phyloP scores from a whole-genome alignment of 2,888 invertebrate genomes.

The Ormyrus nitidulus region DNA sequence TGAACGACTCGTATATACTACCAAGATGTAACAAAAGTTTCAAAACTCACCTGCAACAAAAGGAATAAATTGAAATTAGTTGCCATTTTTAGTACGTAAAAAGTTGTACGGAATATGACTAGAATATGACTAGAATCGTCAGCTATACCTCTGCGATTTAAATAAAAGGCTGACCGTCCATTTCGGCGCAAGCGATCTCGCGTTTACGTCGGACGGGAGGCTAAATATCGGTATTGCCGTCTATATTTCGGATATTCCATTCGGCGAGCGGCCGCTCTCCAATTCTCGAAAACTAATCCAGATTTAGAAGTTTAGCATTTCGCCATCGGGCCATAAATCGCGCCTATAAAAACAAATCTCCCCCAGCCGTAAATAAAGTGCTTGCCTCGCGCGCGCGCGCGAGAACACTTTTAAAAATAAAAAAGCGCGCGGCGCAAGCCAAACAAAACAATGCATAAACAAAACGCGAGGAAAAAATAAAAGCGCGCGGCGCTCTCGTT shows the following conservation, averaged over 20 bases:
- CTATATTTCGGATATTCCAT: slow-evolving; percentile 1
- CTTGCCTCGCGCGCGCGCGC: neutral
- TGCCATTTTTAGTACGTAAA: too few species aligned
- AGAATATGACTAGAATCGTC: too few species aligned
- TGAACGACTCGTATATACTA: too few species aligned
- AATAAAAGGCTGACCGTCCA: too few species aligned
- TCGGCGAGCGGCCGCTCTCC: neutral
- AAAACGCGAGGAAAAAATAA: neutral
- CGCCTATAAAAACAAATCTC: slow-evolving; percentile 31
- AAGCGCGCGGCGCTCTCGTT: neutral
- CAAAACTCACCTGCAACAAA: slow-evolving; percentile 24
- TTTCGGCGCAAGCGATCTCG: too few species aligned
- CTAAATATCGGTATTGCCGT: too few species aligned
- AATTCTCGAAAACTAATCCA: slow-evolving; percentile 14
- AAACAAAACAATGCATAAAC: neutral
- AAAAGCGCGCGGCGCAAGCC: neutral
- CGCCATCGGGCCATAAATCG: slow-evolving; percentile 23
- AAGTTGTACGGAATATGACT: too few species aligned
- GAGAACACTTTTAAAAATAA: neutral
- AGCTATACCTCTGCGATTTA: too few species aligned
- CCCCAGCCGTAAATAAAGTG: slow-evolving; percentile 14
- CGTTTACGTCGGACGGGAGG: too few species aligned
- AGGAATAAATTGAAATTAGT: neutral
- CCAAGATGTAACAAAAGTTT: too few species aligned
- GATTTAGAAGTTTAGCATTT: slow-evolving; percentile 27